phyloP scores from a whole-genome alignment of 2,113 vertebrate genomes.

The Atractosteus spatula region DNA sequence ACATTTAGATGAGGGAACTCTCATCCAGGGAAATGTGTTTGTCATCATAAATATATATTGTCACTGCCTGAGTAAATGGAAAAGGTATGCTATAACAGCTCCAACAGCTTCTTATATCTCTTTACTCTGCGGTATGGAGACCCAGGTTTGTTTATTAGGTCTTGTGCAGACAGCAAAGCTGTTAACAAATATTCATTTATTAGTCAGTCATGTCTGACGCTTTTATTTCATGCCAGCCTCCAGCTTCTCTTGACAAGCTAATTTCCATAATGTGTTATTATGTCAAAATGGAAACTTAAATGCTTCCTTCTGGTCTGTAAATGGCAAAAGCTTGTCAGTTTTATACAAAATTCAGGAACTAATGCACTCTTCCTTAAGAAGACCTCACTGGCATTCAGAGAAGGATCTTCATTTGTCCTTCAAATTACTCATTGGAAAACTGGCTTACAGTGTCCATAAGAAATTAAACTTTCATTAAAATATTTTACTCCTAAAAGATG shows the following conservation, averaged over 20 bases:
- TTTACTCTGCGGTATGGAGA: slow-evolving; percentile 1
- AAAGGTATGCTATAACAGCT: neutral
- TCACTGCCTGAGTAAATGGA: neutral
- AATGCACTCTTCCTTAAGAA: slow-evolving; percentile 71
- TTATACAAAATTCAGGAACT: slow-evolving; percentile 78
- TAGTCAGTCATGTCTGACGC: slow-evolving; percentile 76
- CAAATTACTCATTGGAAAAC: neutral
- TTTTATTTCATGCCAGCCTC: slow-evolving; percentile 73
- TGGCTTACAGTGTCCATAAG: too few relatives aligned
- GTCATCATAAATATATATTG: too few relatives aligned
- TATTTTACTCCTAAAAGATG: too few relatives aligned
- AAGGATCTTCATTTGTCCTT: slow-evolving; percentile 39
- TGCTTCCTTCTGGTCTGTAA: slow-evolving; percentile 79
- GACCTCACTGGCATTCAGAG: slow-evolving; percentile 59
- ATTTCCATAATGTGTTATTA: slow-evolving; percentile 85
- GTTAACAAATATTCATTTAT: slow-evolving; percentile 78
- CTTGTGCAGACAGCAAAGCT: slow-evolving; percentile 53
- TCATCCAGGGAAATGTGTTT: too few relatives aligned
- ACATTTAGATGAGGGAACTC: too few relatives aligned
- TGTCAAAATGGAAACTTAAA: slow-evolving; percentile 81
- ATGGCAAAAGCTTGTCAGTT: slow-evolving; percentile 80
- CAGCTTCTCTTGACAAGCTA: slow-evolving; percentile 70
- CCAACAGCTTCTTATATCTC: slow-evolving; percentile 4
- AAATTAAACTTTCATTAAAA: too few relatives aligned
- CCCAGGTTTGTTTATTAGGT: neutral